Percentiles rank a stretch among this genome's conserved stretches.
phyloP scores from a whole-genome alignment of 2,113 vertebrate species.

The Eurypyga helias region DNA sequence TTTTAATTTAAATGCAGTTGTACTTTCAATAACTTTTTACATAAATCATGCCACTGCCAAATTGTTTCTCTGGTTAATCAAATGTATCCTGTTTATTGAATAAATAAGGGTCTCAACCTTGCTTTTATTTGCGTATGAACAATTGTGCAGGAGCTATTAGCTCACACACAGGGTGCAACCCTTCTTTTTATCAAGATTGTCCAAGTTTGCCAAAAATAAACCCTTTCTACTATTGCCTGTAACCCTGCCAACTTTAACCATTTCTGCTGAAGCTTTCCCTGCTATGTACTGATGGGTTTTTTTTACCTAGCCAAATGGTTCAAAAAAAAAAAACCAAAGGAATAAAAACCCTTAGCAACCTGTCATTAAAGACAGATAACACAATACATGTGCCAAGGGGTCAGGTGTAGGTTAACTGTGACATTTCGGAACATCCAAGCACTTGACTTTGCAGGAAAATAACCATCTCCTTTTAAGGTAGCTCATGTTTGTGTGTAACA shows the following conservation, averaged over 20 bases:
- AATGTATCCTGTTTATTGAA: constrained; percentile 51
- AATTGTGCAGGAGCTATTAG: not conserved
- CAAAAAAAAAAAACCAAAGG: constrained; percentile 27
- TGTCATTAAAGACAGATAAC: constrained; percentile 48
- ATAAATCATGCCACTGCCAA: constrained; percentile 1
- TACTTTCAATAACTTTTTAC: constrained; percentile 16
- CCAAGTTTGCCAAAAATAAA: constrained; percentile 2
- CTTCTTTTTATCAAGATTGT: constrained; percentile 22
- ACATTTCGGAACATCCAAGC: not conserved
- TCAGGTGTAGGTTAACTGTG: constrained; percentile 45
- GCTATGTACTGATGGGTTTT: not conserved
- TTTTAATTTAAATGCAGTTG: constrained; percentile 32
- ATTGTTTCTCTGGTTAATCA: constrained; percentile 46
- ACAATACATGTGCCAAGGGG: constrained; percentile 37
- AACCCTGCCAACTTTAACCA: not conserved
- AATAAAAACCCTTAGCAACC: not conserved
- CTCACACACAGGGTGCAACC: not conserved
- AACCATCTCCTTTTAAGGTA: not conserved
- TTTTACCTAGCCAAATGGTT: not conserved
- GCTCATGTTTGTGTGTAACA: not conserved
- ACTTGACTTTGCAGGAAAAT: constrained; percentile 45
- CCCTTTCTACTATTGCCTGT: not conserved
- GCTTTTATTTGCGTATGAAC: constrained; percentile 16
- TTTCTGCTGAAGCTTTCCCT: not conserved
- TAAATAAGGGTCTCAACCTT: constrained; percentile 18